phyloP scores from a whole-genome alignment of 2,797 vertebrate species.

The Crocodylus rhombifer region DNA sequence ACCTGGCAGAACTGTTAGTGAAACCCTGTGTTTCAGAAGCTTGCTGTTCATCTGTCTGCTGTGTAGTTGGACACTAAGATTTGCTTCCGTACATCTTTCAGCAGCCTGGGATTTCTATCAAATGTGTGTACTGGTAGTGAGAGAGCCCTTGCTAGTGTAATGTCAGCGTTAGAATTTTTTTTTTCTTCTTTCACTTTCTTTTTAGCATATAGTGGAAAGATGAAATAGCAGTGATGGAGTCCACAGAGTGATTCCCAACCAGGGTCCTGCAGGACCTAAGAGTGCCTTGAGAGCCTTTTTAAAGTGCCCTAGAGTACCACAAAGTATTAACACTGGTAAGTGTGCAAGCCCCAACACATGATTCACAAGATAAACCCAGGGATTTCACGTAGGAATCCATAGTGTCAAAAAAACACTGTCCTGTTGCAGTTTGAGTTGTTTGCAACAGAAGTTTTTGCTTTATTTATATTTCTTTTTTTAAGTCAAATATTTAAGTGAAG shows the following conservation, averaged over 20 bases:
- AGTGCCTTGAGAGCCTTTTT: too few relatives aligned
- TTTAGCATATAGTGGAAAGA: background rate
- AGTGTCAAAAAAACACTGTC: too few relatives aligned
- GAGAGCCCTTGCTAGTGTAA: rapidly evolving
- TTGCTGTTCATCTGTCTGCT: background rate
- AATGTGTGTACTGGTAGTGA: rapidly evolving
- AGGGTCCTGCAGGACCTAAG: too few relatives aligned
- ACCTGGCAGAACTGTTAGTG: background rate
- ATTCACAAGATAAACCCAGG: too few relatives aligned
- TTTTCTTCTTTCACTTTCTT: background rate
- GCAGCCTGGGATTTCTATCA: background rate
- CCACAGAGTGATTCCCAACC: rapidly evolving
- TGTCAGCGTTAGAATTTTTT: background rate
- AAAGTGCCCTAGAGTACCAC: too few relatives aligned
- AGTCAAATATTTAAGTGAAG: too few relatives aligned
- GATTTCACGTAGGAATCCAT: too few relatives aligned
- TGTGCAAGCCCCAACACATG: too few relatives aligned
- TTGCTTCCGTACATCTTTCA: background rate
- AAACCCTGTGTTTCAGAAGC: background rate
- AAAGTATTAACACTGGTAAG: too few relatives aligned
- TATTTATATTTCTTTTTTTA: too few relatives aligned
- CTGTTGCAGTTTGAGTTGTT: too few relatives aligned
- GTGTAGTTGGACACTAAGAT: background rate
- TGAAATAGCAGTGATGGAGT: background rate
- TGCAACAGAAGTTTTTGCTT: too few relatives aligned